Evolutionary conservation across 2,113 vertebrate genomes (phyloP).

Genomic region (Verasper variegatus): DNA sequence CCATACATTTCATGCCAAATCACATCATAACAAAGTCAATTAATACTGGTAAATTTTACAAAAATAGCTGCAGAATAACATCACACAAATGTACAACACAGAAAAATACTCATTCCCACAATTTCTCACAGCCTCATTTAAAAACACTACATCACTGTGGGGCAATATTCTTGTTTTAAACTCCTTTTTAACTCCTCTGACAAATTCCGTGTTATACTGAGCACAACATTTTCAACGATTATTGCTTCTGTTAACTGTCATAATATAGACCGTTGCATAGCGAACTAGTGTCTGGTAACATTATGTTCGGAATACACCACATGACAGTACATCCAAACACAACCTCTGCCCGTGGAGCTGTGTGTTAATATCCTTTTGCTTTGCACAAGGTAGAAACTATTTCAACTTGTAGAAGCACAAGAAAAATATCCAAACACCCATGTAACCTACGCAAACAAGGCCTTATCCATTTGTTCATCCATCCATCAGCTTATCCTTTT

Average conservation of each 20-base stretch:
- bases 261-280: background rate
- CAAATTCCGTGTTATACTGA: background rate
- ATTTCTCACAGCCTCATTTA: background rate
- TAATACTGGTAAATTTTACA: too few relatives aligned
- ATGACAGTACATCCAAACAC: background rate
- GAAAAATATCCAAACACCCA: background rate
- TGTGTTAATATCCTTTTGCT: background rate
- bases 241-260: background rate
- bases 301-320: background rate
- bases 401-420: background rate
- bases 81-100: constrained; percentile 7
- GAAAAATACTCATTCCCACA: background rate
- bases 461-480: too few relatives aligned
- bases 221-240: background rate
- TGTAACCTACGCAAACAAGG: too few relatives aligned
- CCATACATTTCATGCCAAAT: background rate
- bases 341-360: background rate
- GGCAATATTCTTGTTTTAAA: constrained; percentile 1
- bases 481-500: too few relatives aligned
- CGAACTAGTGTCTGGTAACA: constrained; percentile 11
- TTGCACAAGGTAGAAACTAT: background rate
- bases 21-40: background rate
- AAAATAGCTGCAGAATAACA: background rate
- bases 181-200: constrained; percentile 2
- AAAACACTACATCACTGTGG: background rate